Conservation (phyloP, 2,888 invertebrate genomes). For the Lasioglossum marginatum region DNA sequence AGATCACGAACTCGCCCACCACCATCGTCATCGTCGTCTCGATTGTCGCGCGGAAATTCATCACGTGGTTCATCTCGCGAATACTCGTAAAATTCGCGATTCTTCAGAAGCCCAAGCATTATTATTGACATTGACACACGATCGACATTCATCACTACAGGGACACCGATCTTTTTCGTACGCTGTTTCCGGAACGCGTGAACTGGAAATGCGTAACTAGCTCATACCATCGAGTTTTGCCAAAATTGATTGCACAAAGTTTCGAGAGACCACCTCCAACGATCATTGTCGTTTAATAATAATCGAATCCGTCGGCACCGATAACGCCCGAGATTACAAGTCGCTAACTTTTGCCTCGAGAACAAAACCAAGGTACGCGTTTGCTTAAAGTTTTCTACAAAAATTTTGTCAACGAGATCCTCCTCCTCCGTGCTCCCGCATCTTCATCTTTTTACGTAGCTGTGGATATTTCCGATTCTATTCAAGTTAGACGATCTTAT, state of each 20-base stretch:
- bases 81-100: constrained; percentile 44
- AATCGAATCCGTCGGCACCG: constrained; percentile 5
- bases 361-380: not conserved
- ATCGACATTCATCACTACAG: not conserved
- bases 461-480: constrained; percentile 27
- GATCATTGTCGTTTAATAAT: not conserved
- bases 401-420: constrained; percentile 4
- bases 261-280: not conserved
- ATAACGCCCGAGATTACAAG: constrained; percentile 4
- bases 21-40: constrained; percentile 47
- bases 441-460: constrained; percentile 23
- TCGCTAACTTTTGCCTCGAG: not conserved
- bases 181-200: not conserved
- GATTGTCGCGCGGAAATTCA: constrained; percentile 47
- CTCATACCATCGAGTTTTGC: not conserved
- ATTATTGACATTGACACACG: not conserved
- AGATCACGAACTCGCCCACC: constrained; percentile 48
- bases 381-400: constrained; percentile 34
- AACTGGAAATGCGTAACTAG: not conserved
- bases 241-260: not conserved
- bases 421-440: not conserved
- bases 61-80: constrained; percentile 47
- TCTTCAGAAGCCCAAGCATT: constrained; percentile 16
- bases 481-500: constrained; percentile 37
- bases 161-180: not conserved